A percentile compares a stretch with the other conserved stretches of the same genome.
Conservation (phyloP, 2,888 invertebrate genomes). For the Urechis unicinctus region DNA sequence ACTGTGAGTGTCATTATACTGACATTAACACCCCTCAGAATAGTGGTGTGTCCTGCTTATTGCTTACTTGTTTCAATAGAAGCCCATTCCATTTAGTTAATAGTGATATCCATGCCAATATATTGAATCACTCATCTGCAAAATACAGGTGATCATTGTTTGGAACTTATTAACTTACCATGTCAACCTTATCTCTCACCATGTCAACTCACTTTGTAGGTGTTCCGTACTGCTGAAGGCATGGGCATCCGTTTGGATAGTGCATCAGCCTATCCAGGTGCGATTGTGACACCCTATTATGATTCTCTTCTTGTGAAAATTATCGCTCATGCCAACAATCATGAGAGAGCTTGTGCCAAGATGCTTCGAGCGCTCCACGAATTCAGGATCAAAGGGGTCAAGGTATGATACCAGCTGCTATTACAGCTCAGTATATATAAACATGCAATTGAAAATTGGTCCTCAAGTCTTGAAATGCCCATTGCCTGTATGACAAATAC, state of each 20-base stretch:
- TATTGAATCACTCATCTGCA: too few species aligned
- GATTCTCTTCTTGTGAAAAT: constrained; percentile 91
- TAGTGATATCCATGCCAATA: too few species aligned
- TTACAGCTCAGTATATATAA: not conserved
- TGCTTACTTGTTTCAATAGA: too few species aligned
- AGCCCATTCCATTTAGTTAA: too few species aligned
- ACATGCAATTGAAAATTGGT: too few species aligned
- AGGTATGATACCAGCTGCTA: too few species aligned
- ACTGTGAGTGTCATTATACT: constrained; percentile 61
- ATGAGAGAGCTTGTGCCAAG: constrained; percentile 86
- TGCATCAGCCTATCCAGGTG: constrained; percentile 92
- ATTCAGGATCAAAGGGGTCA: constrained; percentile 95
- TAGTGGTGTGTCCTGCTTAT: too few species aligned
- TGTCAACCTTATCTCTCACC: not conserved
- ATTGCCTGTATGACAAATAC: too few species aligned
- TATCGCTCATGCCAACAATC: constrained; percentile 84
- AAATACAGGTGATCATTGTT: too few species aligned
- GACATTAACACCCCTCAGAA: not conserved
- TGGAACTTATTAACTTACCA: not conserved
- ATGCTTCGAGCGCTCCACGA: constrained; percentile 93
- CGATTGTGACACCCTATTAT: constrained; percentile 95
- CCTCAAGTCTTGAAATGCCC: too few species aligned
- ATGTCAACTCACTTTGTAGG: constrained; percentile 40
- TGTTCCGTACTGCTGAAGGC: constrained; percentile 88
- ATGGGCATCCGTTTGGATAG: constrained; percentile 98